These are phyloP conservation scores for Tenualosa ilisha DNA, from an alignment of 2,797 vertebrate species.

Conservation along the genomic window DNA sequence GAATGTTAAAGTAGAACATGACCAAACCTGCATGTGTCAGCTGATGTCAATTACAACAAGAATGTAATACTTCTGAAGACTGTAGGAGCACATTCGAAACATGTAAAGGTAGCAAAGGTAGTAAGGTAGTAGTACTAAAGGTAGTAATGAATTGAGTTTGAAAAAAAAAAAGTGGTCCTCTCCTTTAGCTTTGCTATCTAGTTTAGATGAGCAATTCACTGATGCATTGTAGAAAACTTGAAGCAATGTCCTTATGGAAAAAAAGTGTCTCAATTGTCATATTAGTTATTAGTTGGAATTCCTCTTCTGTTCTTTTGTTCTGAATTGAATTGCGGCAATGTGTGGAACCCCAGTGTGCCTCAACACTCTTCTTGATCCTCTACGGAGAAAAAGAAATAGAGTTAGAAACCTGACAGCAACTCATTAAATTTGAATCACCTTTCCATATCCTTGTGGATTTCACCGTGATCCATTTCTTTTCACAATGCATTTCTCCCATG, in stretches of 20 bases:
- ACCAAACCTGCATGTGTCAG: too few relatives aligned
- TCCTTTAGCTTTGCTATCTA: background rate
- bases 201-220: constrained; percentile 25
- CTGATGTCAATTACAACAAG: too few relatives aligned
- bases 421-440: constrained; percentile 68
- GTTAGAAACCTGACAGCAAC: constrained; percentile 54
- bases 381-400: constrained; percentile 46
- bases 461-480: constrained; percentile 58
- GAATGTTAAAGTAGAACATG: too few relatives aligned
- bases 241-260: constrained; percentile 10
- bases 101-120: background rate
- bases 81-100: background rate
- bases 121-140: too few relatives aligned
- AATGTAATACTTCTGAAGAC: background rate
- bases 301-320: background rate
- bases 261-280: constrained; percentile 8
- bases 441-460: constrained; percentile 61
- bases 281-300: constrained; percentile 22
- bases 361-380: constrained; percentile 47
- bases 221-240: constrained; percentile 39
- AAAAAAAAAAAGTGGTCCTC: background rate
- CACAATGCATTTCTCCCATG: constrained; percentile 57
- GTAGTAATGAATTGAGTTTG: background rate
- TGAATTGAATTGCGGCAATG: constrained; percentile 24
- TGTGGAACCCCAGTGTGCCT: constrained; percentile 35